phyloP scores from a whole-genome alignment of 2,113 vertebrate species.

The Oceanites oceanicus region DNA sequence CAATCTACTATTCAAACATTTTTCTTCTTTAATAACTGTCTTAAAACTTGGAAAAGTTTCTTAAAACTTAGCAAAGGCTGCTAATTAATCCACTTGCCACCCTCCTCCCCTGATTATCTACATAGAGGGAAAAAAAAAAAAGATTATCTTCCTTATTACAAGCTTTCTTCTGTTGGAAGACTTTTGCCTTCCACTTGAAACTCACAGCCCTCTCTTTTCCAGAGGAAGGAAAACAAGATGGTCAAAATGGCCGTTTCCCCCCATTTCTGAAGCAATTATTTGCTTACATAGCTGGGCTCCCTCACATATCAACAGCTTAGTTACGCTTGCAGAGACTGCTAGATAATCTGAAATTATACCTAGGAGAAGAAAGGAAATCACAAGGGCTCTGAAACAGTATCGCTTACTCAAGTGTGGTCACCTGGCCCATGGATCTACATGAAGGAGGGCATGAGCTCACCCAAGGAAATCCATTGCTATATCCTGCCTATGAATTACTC shows the following conservation, averaged over 20 bases:
- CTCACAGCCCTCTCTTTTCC: not conserved
- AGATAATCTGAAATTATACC: not conserved
- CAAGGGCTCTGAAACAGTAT: not conserved
- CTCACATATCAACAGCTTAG: not conserved
- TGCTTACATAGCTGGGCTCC: not conserved
- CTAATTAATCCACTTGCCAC: not conserved
- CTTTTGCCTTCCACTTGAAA: not conserved
- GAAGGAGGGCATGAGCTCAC: not conserved
- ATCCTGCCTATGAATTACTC: not conserved
- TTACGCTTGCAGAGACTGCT: not conserved
- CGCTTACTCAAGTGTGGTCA: not conserved
- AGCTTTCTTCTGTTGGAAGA: not conserved
- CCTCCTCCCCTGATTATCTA: not conserved
- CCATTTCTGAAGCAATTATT: not conserved
- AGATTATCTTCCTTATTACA: not conserved
- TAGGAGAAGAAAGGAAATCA: not conserved
- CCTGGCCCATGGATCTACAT: accelerated
- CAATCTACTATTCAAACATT: not conserved
- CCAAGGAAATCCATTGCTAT: not conserved
- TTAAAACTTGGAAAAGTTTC: not conserved
- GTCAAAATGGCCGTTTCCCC: not conserved
- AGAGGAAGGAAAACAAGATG: not conserved
- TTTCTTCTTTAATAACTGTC: not conserved
- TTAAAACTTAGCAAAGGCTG: not conserved
- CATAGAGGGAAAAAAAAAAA: not conserved